Base-by-base conservation (phyloP, 2,113 vertebrate genomes). In the Oncorhynchus tshawytscha region DNA sequence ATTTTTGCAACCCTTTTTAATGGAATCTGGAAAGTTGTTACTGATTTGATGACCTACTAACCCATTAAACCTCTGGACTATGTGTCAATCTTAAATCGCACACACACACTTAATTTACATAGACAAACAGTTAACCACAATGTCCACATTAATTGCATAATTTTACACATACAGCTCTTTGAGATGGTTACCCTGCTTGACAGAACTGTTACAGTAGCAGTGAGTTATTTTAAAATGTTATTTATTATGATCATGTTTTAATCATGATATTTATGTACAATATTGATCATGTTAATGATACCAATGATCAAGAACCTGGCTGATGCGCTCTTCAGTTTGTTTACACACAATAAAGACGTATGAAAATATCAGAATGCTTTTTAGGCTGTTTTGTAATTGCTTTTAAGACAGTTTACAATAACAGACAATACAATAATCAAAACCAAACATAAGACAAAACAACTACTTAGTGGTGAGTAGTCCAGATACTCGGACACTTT, bases 281-380 rank as follows among this genome's bases (percentile, higher is more conserved):
- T 81, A 77, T 79, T 67, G 78, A 84, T 85, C 82, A 88, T 92
- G 86, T 87, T 87, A 82, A 83, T 57, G 83, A 54, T 54, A 5
- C 85, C 86, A 87, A 85, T 85, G 82, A 86, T 80, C 73, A 78
- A 86, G 71, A 87, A 78, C 82, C 79, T 83, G 88, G 85, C 88
- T 89, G 84, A 88, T 77, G 83, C 87, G 91, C 88, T 88, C 86
- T 81, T 91, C 81, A 84, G 83, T 91, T 91, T 90, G 91, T 93
- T 93, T 93, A 92, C 92, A 91, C 85, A 81, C 84, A 76, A 91
- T 91, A 90, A 91, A 92, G 90, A 92, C 85, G 81, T 84, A 85
- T 62, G 73, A 84, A 75, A 72, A 29, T 51, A 15, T 29, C 16
- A 7, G 18, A 67, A 3, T 57, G 20, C 13, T 13, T 34, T 68